phyloP scores from a whole-genome alignment of 2,888 invertebrate species.

The Lithodes maja region DNA sequence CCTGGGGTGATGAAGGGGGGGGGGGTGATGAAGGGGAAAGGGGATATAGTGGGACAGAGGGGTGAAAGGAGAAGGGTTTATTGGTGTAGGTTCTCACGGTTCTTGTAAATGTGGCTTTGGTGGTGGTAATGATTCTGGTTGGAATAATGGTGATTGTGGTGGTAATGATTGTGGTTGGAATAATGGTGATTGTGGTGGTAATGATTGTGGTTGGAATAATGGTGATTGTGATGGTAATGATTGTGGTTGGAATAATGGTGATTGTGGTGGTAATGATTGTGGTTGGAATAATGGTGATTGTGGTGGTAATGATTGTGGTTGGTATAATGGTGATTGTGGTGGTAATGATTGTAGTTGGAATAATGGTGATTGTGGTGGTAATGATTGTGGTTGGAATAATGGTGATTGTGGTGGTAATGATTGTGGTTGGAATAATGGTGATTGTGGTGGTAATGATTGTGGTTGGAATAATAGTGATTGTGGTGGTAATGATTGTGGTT shows the following conservation, averaged over 20 bases:
- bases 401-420: background rate
- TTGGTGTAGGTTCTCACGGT: background rate
- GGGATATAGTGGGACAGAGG: background rate
- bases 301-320: background rate
- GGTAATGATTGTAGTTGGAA: background rate
- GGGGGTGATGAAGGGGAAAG: background rate
- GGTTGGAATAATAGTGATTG: background rate
- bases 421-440: background rate
- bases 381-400: background rate
- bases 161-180: background rate
- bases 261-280: background rate
- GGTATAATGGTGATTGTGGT: background rate
- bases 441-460: background rate
- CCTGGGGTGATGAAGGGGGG: too few species aligned
- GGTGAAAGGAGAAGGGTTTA: background rate
- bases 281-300: background rate
- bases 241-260: background rate
- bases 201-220: background rate
- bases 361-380: background rate
- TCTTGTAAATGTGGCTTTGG: background rate
- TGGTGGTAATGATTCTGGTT: background rate
- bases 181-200: background rate
- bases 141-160: background rate
- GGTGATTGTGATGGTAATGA: background rate
- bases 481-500: background rate